Evolutionary conservation across 2,888 invertebrate genomes (phyloP), one percentile per base, ranked within the genome.

Genomic region (Aporophyla lueneburgensis): DNA sequence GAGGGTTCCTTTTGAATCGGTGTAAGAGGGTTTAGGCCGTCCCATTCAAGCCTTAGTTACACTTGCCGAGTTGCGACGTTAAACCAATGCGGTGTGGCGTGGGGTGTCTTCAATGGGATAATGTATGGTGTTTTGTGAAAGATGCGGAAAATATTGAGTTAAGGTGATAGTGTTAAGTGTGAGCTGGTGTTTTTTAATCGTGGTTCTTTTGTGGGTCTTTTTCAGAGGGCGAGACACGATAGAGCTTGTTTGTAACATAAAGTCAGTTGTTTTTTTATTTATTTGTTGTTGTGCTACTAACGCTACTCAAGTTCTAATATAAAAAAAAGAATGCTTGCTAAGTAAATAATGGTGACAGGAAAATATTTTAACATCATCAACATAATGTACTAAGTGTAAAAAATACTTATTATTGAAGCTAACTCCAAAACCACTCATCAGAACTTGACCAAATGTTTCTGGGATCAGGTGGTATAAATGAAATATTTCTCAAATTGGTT

Each of bases 31-130:
- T 90, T 91, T 88, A 89, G 91, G 86, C 87, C 89, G 87, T 89
- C 91, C 92, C 91, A 93, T 92, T 89, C 92, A 90, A 54, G 74
- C 92, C 91, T 93, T 91, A 89, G 90, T 92, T 91, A 93, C 93
- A 91, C 88, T 89, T 92, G 88, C 88, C 89, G 88, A 88, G 91
- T 89, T 91, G 88, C 87, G 89, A 88, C 88, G 91, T 85, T 90
- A 90, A 88, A 91, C 91, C 90, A 87, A 88, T 85, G 77, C 81
- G 67, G 61, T 51, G 72, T 76, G 71, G 63, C 27, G 76, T 84
- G 69, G 74, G 76, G 76, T 54, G 71, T 75, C 61, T 66, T 88
- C 71, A 80, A 87, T 82, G 78, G 87, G 83, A 80, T 88, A 86
- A 88, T 83, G 78, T 77, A 76, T 78, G 81, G 69, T 75, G 53